A percentile compares a stretch with the other conserved stretches of the same genome.
Evolutionary conservation across 2,113 vertebrate species (phyloP).

Genomic region (Isurus oxyrinchus): DNA sequence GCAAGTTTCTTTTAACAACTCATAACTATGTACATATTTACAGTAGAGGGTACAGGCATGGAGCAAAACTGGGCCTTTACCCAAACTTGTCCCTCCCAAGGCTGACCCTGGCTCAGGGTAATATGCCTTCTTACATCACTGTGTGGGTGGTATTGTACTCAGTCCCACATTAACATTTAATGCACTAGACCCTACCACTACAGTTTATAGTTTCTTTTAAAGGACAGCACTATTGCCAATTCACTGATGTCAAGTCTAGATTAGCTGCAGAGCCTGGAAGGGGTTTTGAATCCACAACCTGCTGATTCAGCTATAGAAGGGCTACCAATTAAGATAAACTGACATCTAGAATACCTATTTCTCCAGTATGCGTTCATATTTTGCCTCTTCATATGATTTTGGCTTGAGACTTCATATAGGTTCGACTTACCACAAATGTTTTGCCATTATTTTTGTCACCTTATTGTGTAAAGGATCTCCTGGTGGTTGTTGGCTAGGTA

Average conservation of each 20-base stretch:
- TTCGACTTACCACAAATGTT: not conserved
- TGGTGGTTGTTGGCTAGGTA: not conserved
- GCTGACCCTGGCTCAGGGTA: no score
- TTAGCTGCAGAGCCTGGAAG: not conserved
- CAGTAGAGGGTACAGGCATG: no score
- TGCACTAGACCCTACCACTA: no score
- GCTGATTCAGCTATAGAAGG: not conserved
- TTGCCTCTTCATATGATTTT: not conserved
- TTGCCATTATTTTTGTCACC: not conserved
- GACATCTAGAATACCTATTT: not conserved
- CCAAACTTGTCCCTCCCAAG: no score
- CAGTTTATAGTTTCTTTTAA: not conserved
- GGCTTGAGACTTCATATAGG: not conserved
- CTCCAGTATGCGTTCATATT: not conserved
- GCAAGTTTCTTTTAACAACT: no score
- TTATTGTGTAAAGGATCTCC: not conserved
- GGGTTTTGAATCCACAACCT: not conserved
- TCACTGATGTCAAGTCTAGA: not conserved
- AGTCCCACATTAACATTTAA: no score
- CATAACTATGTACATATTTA: no score
- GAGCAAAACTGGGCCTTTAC: no score
- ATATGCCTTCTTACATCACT: no score
- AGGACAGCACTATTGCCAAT: not conserved
- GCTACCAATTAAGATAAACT: not conserved
- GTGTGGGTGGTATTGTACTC: no score